phyloP scores from a whole-genome alignment of 2,888 invertebrate species.

The Laothoe populi region DNA sequence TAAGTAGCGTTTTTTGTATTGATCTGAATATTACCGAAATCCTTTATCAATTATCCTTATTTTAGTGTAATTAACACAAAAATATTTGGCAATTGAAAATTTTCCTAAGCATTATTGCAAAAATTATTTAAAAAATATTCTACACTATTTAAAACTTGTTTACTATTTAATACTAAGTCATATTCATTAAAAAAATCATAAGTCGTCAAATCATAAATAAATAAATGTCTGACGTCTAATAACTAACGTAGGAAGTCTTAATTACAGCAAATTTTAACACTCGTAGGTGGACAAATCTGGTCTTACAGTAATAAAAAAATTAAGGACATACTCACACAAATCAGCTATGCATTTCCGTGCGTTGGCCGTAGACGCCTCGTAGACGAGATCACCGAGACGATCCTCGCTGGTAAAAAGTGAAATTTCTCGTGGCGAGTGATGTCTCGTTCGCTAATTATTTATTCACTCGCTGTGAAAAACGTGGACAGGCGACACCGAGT shows the following conservation, averaged over 20 bases:
- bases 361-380: slow-evolving; percentile 55
- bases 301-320: slow-evolving; percentile 31
- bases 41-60: too few species aligned
- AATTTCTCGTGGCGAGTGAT: slow-evolving; percentile 66
- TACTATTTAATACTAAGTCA: too few species aligned
- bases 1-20: too few species aligned
- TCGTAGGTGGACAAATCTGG: slow-evolving; percentile 6
- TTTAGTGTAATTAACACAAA: too few species aligned
- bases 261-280: slow-evolving; percentile 12
- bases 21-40: too few species aligned
- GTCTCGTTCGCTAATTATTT: slow-evolving; percentile 66
- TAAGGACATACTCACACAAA: slow-evolving; percentile 62
- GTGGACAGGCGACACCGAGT: slow-evolving; percentile 67
- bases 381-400: slow-evolving; percentile 58
- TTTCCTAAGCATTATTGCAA: too few species aligned
- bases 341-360: slow-evolving; percentile 62
- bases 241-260: neutral
- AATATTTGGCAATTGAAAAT: too few species aligned
- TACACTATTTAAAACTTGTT: too few species aligned
- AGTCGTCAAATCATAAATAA: too few species aligned
- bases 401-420: slow-evolving; percentile 77
- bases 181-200: slow-evolving; percentile 2
- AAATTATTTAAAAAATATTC: too few species aligned
- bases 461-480: slow-evolving; percentile 78
- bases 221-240: neutral